These are phyloP conservation scores for Lepidocolaptes lacrymiger DNA, from an alignment of 2,797 vertebrate genomes.

Conservation along the genomic window DNA sequence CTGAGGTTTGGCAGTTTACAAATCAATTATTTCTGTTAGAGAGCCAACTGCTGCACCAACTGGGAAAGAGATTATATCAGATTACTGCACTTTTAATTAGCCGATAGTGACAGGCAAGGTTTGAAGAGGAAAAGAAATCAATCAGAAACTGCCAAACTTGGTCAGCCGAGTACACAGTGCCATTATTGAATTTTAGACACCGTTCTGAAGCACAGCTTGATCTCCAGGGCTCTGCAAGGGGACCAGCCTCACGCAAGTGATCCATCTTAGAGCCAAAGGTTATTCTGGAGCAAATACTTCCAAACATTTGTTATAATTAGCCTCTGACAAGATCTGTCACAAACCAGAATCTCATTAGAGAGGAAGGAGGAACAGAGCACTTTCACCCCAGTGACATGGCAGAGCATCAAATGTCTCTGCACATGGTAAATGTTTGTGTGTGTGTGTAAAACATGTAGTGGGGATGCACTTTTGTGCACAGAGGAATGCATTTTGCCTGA, in stretches of 20 bases:
- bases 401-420: neutral
- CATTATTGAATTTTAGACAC: conserved; percentile 48
- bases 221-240: conserved; percentile 12
- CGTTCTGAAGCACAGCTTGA: conserved; percentile 20
- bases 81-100: conserved; percentile 74
- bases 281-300: conserved; percentile 30
- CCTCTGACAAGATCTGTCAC: conserved; percentile 18
- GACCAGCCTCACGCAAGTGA: neutral
- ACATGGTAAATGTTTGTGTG: neutral
- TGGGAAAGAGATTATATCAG: conserved; percentile 69
- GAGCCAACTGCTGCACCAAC: conserved; percentile 34
- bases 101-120: conserved; percentile 49
- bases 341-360: neutral
- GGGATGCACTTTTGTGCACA: neutral
- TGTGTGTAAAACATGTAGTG: rapidly evolving
- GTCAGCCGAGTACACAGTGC: neutral
- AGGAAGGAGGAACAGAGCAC: neutral
- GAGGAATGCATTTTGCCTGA: neutral
- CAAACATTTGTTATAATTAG: conserved; percentile 55
- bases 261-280: conserved; percentile 44
- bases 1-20: conserved; percentile 68
- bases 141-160: conserved; percentile 53
- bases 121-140: conserved; percentile 63
- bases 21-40: conserved; percentile 69
- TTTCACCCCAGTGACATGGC: rapidly evolving